Evolutionary conservation across 2,113 vertebrate species (phyloP), one percentile per base, ranked within the genome.

Genomic region (Eurystomus gularis): DNA sequence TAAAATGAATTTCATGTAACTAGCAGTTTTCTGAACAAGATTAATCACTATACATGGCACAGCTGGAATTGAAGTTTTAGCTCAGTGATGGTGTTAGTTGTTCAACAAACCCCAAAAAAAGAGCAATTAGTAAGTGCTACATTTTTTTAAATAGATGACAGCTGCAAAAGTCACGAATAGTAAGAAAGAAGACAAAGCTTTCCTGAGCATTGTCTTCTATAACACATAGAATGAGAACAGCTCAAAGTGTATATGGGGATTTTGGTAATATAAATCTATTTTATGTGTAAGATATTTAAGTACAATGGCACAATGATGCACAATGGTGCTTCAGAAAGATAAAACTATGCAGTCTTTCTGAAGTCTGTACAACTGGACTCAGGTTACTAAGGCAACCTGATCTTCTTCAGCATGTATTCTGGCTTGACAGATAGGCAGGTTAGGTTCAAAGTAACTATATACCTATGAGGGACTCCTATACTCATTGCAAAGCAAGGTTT

Each of bases 361-460:
- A 71, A 92, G 79, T 64, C 55, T 68, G 29, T 84, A 81, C 60
- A 90, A 60, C 76, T 64, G 76, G 83, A 40, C 71, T 49, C 21
- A 6, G 60, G 90, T 97, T 96, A 95, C 94, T 96, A 95, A 90
- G 95, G 95, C 94, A 97, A 91, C 92, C 69, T 76, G 57, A 46
- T 93, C 86, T 75, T 97, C 86, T 65, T 81, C 85, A 82, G 61
- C 48, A 19, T 61, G 77, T 71, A 44, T 90, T 93, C 92, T 79
- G 81, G 42, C n/a, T 84, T 71, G 64, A 75, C 35, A 58, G 90
- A 79, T 52, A 71, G 64, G 82, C 83, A 91, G 80, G 60, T 87
- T 86, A 86, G 39, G 78, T 48, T 90, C 60, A 49, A 57, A 88
- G 64, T 24, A 71, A 37, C 51, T 82, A 28, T 44, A 60, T 48